phyloP scores from a whole-genome alignment of 2,113 vertebrate genomes.

The Hemiscyllium ocellatum region DNA sequence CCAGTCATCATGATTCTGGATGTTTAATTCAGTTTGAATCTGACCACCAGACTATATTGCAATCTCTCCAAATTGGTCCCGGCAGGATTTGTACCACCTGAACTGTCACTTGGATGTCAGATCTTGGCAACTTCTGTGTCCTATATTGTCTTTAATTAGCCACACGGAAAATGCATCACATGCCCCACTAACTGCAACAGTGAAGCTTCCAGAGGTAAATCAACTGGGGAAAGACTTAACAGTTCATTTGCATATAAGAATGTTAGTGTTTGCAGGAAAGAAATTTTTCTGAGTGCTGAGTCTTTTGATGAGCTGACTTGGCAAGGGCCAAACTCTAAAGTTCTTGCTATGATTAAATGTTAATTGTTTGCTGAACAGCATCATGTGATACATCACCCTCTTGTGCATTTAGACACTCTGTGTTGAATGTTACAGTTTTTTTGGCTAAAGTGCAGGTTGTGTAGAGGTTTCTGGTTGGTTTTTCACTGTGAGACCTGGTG shows the following conservation, averaged over 20 bases:
- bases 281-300: background rate
- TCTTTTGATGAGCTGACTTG: background rate
- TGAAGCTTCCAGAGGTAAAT: background rate
- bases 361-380: background rate
- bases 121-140: background rate
- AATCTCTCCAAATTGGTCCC: conserved; percentile 23
- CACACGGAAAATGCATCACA: background rate
- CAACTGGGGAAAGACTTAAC: background rate
- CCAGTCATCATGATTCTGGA: background rate
- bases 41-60: background rate
- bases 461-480: too few relatives aligned
- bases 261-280: background rate
- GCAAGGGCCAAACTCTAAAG: background rate
- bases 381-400: background rate
- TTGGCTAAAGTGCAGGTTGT: too few relatives aligned
- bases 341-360: background rate
- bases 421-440: too few relatives aligned
- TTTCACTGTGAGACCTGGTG: too few relatives aligned
- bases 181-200: background rate
- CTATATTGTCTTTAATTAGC: background rate
- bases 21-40: background rate
- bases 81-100: background rate
- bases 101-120: background rate
- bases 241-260: background rate
- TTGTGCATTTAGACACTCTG: background rate